These are phyloP conservation scores for Maconellicoccus hirsutus DNA, from an alignment of 1,140 invertebrate species.

Conservation along the genomic window DNA sequence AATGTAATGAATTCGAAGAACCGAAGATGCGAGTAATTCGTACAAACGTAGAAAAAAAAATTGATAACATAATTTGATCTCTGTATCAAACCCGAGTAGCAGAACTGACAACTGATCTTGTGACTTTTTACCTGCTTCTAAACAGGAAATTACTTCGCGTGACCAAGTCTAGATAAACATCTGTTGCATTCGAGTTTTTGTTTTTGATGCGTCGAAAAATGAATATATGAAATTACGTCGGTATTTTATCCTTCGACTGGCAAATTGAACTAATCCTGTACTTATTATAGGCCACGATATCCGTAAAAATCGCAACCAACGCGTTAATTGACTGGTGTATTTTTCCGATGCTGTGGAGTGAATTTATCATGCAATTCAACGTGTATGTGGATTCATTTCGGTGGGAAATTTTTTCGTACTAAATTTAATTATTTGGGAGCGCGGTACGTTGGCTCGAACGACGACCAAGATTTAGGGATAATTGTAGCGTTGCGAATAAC, in stretches of 20 bases:
- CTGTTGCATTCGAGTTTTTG: constrained; percentile 10
- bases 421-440: neutral
- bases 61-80: too few relatives aligned
- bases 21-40: too few relatives aligned
- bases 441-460: too few relatives aligned
- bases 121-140: neutral
- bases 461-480: neutral
- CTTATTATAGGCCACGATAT: constrained; percentile 4
- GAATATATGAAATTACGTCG: neutral
- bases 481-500: neutral
- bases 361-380: neutral
- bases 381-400: too few relatives aligned
- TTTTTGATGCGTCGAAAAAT: neutral
- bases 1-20: too few relatives aligned
- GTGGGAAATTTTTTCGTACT: too few relatives aligned
- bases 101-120: neutral
- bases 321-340: too few relatives aligned
- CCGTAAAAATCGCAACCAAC: neutral
- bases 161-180: constrained; percentile 11
- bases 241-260: neutral
- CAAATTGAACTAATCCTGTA: constrained; percentile 17
- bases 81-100: too few relatives aligned
- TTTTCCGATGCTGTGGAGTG: neutral
- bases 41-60: too few relatives aligned
- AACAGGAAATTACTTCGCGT: constrained; percentile 16